Base-by-base conservation (phyloP, 2,888 invertebrate genomes). In the Carpatolechia fugitivella region DNA sequence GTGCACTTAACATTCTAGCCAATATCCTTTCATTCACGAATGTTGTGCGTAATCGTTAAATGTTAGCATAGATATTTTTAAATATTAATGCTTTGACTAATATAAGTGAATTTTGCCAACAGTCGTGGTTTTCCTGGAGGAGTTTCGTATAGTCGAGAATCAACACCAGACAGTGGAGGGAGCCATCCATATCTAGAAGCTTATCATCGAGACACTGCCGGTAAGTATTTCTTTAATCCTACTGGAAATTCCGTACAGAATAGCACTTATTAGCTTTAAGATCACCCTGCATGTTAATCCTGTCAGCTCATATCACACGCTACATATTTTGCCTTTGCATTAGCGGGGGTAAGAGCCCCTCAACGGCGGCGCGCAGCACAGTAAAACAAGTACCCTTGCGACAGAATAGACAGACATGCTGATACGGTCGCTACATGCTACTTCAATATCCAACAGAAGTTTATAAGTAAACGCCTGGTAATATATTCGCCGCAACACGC, bases 141-240 rank as follows among this genome's bases (percentile, higher is more conserved):
- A 20, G 92, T 93, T 4, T 91, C 92, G 20, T 96, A 96, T 81
- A 96, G 96, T 85, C 93, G 96, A 70, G 96, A 97, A 86, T 96
- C 96, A 60, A 96, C 96, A 52, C 96, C 96, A 3, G 96, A 97
- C 81, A 96, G 96, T 74, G 96, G 96, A 51, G 96, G 96, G 58
- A 96, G 96, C 54, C 96, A 96, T 88, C 91, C 91, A 1, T 97
- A 96, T 80, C 93, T 96, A 85, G 96, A 97, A 82, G 95, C 95
- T 60, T 97, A 96, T 81, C 91, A 91, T 71, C 91, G 96, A 76
- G 96, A 96, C 81, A 93, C 96, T 33, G 95, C 95, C 73, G 96
- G 96, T 96, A 82, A 92, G 92, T 80, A 36, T 14, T 7, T 7
- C 14, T 14, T 38, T 14, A n/a, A n/a, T n/a, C n/a, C n/a, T n/a